phyloP scores from a whole-genome alignment of 2,113 vertebrate genomes.

The Azemiops feae region DNA sequence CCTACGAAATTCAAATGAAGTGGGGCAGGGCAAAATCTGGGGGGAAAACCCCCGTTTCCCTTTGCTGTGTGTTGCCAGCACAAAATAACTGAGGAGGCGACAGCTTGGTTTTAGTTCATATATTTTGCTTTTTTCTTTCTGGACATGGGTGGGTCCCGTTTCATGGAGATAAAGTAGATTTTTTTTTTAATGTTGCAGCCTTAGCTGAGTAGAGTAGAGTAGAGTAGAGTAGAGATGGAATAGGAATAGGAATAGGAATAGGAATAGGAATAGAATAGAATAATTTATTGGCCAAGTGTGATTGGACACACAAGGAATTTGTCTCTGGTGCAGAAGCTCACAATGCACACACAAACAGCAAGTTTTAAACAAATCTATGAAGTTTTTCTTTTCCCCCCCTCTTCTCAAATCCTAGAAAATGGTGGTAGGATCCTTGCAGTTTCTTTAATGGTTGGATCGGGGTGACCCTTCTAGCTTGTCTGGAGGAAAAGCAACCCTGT shows the following conservation, averaged over 20 bases:
- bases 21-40: neutral
- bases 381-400: neutral
- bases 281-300: too few relatives aligned
- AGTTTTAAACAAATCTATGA: too few relatives aligned
- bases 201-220: too few relatives aligned
- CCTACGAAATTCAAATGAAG: neutral
- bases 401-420: neutral
- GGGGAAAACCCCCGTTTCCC: neutral
- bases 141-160: neutral
- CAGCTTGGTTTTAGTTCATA: neutral
- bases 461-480: neutral
- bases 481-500: neutral
- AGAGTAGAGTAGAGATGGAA: too few relatives aligned
- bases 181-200: too few relatives aligned
- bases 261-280: too few relatives aligned
- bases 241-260: too few relatives aligned
- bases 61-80: neutral
- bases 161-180: neutral
- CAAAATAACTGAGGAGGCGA: too few relatives aligned
- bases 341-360: too few relatives aligned
- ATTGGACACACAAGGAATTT: too few relatives aligned
- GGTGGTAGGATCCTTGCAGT: neutral
- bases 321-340: too few relatives aligned
- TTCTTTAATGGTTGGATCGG: rapidly evolving
- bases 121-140: neutral